Evolutionary conservation across 2,888 invertebrate species (phyloP), one percentile per base, ranked within the genome.

Genomic region (Meiosimyza platycephala): DNA sequence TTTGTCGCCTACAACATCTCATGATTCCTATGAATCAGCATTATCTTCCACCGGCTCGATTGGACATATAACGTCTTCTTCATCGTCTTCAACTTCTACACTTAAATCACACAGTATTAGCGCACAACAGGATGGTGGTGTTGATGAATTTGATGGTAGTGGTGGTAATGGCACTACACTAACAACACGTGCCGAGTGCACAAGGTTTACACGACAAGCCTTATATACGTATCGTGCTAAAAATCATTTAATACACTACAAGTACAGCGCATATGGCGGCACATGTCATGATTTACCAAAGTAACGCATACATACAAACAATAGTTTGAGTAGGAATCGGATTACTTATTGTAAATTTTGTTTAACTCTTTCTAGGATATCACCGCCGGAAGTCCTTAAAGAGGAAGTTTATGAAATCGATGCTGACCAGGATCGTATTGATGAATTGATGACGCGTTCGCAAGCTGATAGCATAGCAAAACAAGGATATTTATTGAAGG

Each of bases 351-450:
- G 51, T 47, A 22, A n/a, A 54, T 55, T 71, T 12, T 13, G 18
- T 40, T 51, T 33, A 18, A 15, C 50, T 67, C 67, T 11, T 33
- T 52, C 3, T n/a, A 88, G 88, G 79, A 78, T 83, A 51, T 87
- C 89, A 51, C 89, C 89, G 77, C 84, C 88, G 22, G 90, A 91
- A 76, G 89, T 90, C 76, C 84, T 94, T n/a, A 90, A 92, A 80
- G 94, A 95, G 83, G 96, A 97, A 87, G 89, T 94, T 16, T 97
- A 95, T 86, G 96, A 97, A 88, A 92, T 96, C 76, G 97, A 97
- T 87, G 92, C 94, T 9, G 95, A 96, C 85, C 90, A 91, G 71
- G 96, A 97, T 88, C 91, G 92, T 79, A 91, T 93, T 77, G 93
- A 94, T 85, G 93, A 94, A 85, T 88, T 89, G 73, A 85, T 90